Conservation (phyloP, 1,140 invertebrate genomes). For the Solen grandis region DNA sequence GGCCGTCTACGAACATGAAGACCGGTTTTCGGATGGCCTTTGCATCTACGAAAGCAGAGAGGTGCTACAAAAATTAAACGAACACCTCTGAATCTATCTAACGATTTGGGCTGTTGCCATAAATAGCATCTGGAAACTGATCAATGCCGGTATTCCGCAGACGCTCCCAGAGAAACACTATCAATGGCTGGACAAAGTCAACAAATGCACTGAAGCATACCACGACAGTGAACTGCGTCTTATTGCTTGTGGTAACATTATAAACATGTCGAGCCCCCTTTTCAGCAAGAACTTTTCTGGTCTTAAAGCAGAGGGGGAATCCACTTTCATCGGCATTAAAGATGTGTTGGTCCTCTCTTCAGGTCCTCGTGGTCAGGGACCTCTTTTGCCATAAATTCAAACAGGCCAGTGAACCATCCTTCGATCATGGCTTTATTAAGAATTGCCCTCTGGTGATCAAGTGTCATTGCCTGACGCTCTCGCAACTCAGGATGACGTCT, state of each 20-base stretch:
- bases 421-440: background rate
- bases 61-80: background rate
- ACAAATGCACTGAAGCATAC: slow-evolving; percentile 1
- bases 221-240: slow-evolving; percentile 19
- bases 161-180: background rate
- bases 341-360: background rate
- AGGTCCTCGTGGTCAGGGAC: background rate
- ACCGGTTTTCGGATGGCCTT: background rate
- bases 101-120: background rate
- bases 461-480: background rate
- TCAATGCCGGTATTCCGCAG: background rate
- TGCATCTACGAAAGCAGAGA: background rate
- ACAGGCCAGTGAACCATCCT: background rate
- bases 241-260: background rate
- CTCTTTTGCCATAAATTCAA: background rate
- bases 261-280: slow-evolving; percentile 3
- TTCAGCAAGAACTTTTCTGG: background rate
- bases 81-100: slow-evolving; percentile 20
- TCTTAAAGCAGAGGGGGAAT: slow-evolving; percentile 11
- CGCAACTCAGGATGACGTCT: background rate
- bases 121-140: background rate
- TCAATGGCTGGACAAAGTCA: background rate
- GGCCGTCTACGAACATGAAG: slow-evolving; percentile 38
- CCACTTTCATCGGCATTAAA: slow-evolving; percentile 32
- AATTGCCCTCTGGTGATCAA: background rate